Evolutionary conservation across 35 echinoderm and acorn worm species (phyloP), one percentile per base, ranked within the genome.

Genomic region (Apostichopus californicus): DNA sequence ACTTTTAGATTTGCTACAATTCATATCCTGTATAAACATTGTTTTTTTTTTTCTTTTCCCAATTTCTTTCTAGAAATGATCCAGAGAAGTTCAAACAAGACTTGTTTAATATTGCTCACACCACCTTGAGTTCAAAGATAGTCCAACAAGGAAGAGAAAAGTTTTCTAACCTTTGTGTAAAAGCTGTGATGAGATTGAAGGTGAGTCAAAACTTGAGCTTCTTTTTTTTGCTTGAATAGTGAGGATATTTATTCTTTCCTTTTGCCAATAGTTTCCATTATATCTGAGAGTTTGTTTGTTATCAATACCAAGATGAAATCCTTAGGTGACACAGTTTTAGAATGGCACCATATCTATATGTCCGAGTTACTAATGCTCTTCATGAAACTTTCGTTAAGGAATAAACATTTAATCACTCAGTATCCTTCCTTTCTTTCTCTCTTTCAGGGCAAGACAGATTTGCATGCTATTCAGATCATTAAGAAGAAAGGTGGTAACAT

Each of bases 401-500:
- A 75, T 75, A 17, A 22, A 14, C 14, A 22, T 75, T 75, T 6
- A 17, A 75, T 75, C 34, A 46, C 2, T 46, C 34, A 46, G n/a
- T n/a, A n/a, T 46, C 34, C 34, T 46, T 46, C 2, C 34, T 3
- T 3, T 46, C 20, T 14, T 82, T 82, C 7, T 14, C 0, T 53
- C 34, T 80, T 24, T 56, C 89, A 97, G 96, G 96, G 94, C 0
- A 98, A 95, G 78, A 94, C 90, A 54, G 94, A 98, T 78, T 87
- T 98, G 5, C 92, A 96, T 57, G 94, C 96, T 58, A 96, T 98
- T 90, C 96, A 98, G 73, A 98, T 98, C 77, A 98, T 98, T 24
- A 98, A 98, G 93, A 98, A 96, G 87, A 87, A 92, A 5, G 96
- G 96, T 23, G 94, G 96, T 46, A 98, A 93, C 93, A 98, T 98